phyloP scores from a whole-genome alignment of 2,888 invertebrate genomes.

The Drosophila buzzatii region DNA sequence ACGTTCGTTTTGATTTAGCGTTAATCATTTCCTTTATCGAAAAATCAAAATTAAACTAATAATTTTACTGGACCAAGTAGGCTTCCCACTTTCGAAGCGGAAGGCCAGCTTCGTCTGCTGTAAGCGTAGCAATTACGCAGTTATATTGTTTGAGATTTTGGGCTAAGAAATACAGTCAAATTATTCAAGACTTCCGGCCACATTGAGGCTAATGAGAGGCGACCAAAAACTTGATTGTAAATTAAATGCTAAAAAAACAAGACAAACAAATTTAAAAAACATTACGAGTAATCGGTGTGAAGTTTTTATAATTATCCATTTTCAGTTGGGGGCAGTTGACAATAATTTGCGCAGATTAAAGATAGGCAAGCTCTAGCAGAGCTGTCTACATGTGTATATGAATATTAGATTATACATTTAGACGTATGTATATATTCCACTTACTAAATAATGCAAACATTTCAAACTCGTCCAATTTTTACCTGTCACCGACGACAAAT shows the following conservation, averaged over 20 bases:
- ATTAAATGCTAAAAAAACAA: slow-evolving; percentile 55
- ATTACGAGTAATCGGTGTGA: slow-evolving; percentile 58
- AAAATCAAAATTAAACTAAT: too few relatives aligned
- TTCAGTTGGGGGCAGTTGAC: background rate
- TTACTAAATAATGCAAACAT: slow-evolving; percentile 7
- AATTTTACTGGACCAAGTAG: background rate
- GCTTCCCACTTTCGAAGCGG: background rate
- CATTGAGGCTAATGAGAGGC: slow-evolving; percentile 44
- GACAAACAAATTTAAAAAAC: slow-evolving; percentile 43
- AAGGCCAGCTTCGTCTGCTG: background rate
- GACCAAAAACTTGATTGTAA: slow-evolving; percentile 46
- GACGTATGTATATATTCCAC: background rate
- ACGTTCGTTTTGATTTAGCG: too few relatives aligned
- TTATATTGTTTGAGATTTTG: slow-evolving; percentile 7
- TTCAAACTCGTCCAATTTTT: slow-evolving; percentile 12
- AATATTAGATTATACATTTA: background rate
- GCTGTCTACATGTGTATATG: background rate
- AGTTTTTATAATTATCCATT: slow-evolving; percentile 8
- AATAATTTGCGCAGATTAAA: background rate
- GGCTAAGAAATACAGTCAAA: slow-evolving; percentile 24
- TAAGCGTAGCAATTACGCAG: slow-evolving; percentile 8
- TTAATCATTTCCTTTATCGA: too few relatives aligned
- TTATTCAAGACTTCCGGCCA: slow-evolving; percentile 50
- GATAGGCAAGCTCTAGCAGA: background rate
- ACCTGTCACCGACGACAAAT: slow-evolving; percentile 30